These are phyloP conservation scores for Yponomeuta plumbellus DNA, from an alignment of 2,888 invertebrate genomes.

Conservation along the genomic window DNA sequence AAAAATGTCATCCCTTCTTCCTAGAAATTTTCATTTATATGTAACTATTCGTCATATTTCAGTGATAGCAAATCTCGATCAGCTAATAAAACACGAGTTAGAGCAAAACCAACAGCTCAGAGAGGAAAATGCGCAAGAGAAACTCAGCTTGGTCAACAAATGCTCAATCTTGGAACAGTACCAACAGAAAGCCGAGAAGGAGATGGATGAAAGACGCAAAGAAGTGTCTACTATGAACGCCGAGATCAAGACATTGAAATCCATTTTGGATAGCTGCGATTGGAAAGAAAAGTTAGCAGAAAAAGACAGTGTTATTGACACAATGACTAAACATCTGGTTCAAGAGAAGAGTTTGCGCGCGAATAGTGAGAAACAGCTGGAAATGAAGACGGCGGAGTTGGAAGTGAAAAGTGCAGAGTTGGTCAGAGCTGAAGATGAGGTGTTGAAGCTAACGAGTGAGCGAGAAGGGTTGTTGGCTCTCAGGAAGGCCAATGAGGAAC, in stretches of 20 bases:
- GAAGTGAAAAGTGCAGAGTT: constrained; percentile 29
- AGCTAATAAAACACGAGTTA: constrained; percentile 35
- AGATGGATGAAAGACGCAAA: constrained; percentile 39
- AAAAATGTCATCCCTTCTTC: too few species aligned
- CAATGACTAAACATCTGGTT: constrained; percentile 39
- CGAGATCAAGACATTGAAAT: constrained; percentile 31
- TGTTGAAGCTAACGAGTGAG: constrained; percentile 29
- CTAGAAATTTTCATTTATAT: too few species aligned
- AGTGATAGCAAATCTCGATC: constrained; percentile 44
- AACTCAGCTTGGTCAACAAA: constrained; percentile 38
- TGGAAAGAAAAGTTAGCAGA: constrained; percentile 34
- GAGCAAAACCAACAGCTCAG: constrained; percentile 34
- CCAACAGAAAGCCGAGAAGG: constrained; percentile 42
- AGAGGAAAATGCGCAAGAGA: constrained; percentile 36
- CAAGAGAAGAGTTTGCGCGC: constrained; percentile 36
- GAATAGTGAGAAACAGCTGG: constrained; percentile 32
- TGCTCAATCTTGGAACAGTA: constrained; percentile 44
- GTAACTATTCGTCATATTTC: constrained; percentile 27
- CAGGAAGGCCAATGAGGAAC: constrained; percentile 48
- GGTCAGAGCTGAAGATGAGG: constrained; percentile 31
- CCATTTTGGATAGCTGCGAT: constrained; percentile 26
- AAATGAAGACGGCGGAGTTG: constrained; percentile 29
- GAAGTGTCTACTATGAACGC: constrained; percentile 35
- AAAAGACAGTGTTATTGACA: constrained; percentile 36
- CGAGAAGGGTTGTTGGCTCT: constrained; percentile 34